phyloP scores from a whole-genome alignment of 1,140 invertebrate genomes.

The Stegodyphus mimosarum region DNA sequence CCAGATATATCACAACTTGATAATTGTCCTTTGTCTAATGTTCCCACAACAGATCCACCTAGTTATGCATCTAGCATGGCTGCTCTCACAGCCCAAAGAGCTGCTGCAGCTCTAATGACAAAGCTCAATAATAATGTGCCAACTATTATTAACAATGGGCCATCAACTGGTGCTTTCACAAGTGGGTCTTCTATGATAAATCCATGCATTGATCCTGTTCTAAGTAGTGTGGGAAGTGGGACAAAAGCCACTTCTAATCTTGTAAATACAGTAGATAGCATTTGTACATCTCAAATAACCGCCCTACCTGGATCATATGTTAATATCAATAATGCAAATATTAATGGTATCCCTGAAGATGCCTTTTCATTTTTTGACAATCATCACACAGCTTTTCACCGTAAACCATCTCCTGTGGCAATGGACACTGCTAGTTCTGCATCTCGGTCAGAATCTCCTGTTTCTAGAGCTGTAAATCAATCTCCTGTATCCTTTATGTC shows the following conservation, averaged over 20 bases:
- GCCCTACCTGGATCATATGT: slow-evolving; percentile 61
- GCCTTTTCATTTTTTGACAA: slow-evolving; percentile 55
- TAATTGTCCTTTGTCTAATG: slow-evolving; percentile 63
- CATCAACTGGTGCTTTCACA: slow-evolving; percentile 74
- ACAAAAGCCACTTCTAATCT: slow-evolving; percentile 56
- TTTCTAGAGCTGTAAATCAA: slow-evolving; percentile 48
- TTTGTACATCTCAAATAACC: slow-evolving; percentile 64
- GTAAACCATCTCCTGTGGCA: slow-evolving; percentile 75
- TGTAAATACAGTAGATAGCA: slow-evolving; percentile 65
- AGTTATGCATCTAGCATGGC: slow-evolving; percentile 93
- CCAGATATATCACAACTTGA: slow-evolving; percentile 35
- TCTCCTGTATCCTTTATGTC: slow-evolving; percentile 60
- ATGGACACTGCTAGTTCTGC: slow-evolving; percentile 68
- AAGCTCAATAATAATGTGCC: slow-evolving; percentile 68
- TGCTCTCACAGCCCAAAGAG: slow-evolving; percentile 78
- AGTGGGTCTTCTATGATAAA: slow-evolving; percentile 57
- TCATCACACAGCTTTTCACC: slow-evolving; percentile 73
- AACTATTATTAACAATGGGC: slow-evolving; percentile 64
- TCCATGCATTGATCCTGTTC: slow-evolving; percentile 27
- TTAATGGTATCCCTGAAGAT: slow-evolving; percentile 52
- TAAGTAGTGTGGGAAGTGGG: not conserved
- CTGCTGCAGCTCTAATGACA: slow-evolving; percentile 70
- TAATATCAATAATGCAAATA: slow-evolving; percentile 30
- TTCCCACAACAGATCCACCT: slow-evolving; percentile 88
- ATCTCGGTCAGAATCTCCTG: slow-evolving; percentile 59